Evolutionary conservation across 2,113 vertebrate genomes (phyloP), one percentile per base, ranked within the genome.

Genomic region (Tachycineta bicolor): DNA sequence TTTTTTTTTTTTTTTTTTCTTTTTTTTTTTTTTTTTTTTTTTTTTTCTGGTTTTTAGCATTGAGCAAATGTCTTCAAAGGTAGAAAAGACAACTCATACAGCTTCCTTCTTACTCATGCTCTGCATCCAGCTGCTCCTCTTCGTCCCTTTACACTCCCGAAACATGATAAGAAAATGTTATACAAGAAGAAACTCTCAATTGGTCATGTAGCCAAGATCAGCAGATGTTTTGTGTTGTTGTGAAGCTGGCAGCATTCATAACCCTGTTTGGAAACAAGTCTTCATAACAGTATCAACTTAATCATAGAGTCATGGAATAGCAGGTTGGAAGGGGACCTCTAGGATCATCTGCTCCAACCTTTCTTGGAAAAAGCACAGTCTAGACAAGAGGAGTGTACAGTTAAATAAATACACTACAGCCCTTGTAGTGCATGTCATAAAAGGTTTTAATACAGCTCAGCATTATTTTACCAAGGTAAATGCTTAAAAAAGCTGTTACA

Each of bases 181-280:
- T 22, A 31, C n/a, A 55, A 53, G 49, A 84, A 71, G n/a, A 74
- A 91, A 58, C 39, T 52, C 24, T 58, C 22, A 12, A 1, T 21
- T 81, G 70, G 71, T 78, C 33, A 44, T 59, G 55, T 76, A 41
- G 74, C 90, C 88, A 94, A 95, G 50, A 69, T 92, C 58, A 91
- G 55, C 94, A 97, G 91, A 82, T 94, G 97, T 96, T 93, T 64
- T 79, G 25, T 82, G 41, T 39, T 83, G 43, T 52, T 92, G 26
- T 84, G 76, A 62, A 91, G 77, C 78, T 97, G 93, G 69, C 47
- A 82, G 31, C 43, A 7, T 43, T 70, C 10, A 65, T 14, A 5
- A 91, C 81, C 55, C 18, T 49, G 18, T 79, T 70, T 89, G 52
- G 56, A 83, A 95, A 73, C 21, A 37, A 62, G 49, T 39, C 44